A percentile compares a stretch with the other conserved stretches of the same genome.
These are phyloP conservation scores for Montipora sp. DNA, from an alignment of 64 coral and sea anemone species.

Conservation along the genomic window DNA sequence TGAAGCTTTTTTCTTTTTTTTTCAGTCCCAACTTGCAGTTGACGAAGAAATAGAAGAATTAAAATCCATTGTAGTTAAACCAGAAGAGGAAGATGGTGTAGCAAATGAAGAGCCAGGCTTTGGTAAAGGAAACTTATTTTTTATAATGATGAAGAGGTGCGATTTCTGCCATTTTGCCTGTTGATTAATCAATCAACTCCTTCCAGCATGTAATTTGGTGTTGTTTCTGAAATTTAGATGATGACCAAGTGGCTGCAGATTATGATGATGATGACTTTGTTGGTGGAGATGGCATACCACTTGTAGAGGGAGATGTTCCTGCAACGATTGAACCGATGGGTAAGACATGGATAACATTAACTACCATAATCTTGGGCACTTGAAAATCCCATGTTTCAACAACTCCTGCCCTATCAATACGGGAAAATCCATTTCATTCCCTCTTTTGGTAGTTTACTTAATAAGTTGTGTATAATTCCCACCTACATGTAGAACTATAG, in stretches of 20 bases:
- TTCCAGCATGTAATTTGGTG: background rate
- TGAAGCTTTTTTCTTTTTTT: background rate
- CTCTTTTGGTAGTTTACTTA: no score
- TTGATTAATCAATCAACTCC: background rate
- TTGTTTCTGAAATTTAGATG: background rate
- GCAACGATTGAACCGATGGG: slow-evolving; percentile 60
- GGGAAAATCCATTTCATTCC: no score
- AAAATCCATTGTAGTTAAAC: slow-evolving; percentile 45
- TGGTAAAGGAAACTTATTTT: background rate
- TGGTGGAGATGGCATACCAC: background rate
- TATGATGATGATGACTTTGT: slow-evolving; percentile 67
- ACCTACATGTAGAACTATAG: no score
- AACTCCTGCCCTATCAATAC: no score
- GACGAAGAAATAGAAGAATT: slow-evolving; percentile 72
- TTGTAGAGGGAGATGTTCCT: slow-evolving; percentile 4
- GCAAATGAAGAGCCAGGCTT: slow-evolving; percentile 22
- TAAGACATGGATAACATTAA: background rate
- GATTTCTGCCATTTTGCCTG: background rate
- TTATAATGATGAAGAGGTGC: background rate
- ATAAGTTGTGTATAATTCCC: no score
- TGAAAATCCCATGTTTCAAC: no score
- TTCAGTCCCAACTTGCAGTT: slow-evolving; percentile 59
- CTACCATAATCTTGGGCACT: no score
- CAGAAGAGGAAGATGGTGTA: slow-evolving; percentile 41
- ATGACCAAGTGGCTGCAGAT: slow-evolving; percentile 15